phyloP scores from a whole-genome alignment of 2,797 vertebrate genomes.

The Molossus molossus region DNA sequence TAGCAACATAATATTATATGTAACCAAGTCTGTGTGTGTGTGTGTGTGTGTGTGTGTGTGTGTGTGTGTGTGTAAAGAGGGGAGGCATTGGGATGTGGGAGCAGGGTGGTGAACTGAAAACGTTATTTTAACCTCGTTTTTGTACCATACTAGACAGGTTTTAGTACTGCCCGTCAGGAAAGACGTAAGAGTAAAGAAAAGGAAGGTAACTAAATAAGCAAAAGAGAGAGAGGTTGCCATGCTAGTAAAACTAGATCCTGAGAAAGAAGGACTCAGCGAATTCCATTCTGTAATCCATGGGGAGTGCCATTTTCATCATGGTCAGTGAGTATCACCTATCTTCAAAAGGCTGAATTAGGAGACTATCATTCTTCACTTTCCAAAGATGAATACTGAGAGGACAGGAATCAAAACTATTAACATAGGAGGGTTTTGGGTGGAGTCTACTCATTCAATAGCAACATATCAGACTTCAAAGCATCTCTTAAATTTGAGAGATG shows the following conservation, averaged over 20 bases:
- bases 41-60: neutral
- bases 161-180: neutral
- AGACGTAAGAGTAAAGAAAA: neutral
- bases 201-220: neutral
- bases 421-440: neutral
- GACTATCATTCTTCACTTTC: conserved; percentile 19
- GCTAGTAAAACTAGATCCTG: conserved; percentile 7
- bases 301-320: neutral
- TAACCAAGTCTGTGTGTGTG: neutral
- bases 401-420: neutral
- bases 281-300: neutral
- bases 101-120: neutral
- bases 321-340: neutral
- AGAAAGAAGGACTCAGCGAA: neutral
- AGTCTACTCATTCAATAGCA: neutral
- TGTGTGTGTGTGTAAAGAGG: neutral
- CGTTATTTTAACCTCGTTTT: conserved; percentile 3
- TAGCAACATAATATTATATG: neutral
- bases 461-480: neutral
- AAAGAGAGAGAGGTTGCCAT: neutral
- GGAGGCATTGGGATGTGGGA: neutral
- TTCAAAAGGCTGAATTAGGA: neutral
- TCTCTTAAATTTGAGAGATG: neutral
- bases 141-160: neutral
- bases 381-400: neutral